A percentile compares a stretch with the other conserved stretches of the same genome.
Conservation (phyloP, 2,888 invertebrate genomes). For the Trisateles emortualis region DNA sequence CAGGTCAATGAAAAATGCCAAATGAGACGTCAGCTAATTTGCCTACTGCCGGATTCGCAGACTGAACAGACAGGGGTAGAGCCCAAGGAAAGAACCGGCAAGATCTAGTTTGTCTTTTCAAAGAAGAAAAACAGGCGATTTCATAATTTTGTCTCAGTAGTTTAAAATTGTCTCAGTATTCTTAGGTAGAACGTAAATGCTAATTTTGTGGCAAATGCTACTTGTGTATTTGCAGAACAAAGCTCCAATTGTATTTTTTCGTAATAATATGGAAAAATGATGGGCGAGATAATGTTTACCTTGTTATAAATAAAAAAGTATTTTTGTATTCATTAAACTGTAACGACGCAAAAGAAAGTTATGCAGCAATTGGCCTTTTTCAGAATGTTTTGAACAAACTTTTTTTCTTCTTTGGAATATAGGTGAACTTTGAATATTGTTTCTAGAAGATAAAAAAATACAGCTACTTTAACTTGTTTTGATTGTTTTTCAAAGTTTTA, state of each 20-base stretch:
- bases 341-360: background rate
- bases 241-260: background rate
- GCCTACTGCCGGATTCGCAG: too few relatives aligned
- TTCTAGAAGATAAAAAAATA: background rate
- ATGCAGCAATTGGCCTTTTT: background rate
- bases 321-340: background rate
- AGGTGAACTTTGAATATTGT: background rate
- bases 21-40: too few relatives aligned
- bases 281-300: background rate
- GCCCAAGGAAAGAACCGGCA: too few relatives aligned
- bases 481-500: too few relatives aligned
- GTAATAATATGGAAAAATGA: background rate
- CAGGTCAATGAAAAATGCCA: too few relatives aligned
- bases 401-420: background rate
- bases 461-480: too few relatives aligned
- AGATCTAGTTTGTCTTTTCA: too few relatives aligned
- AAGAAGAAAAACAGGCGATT: too few relatives aligned
- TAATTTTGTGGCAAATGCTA: background rate
- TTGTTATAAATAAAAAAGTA: background rate
- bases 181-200: background rate
- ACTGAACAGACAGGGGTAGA: too few relatives aligned
- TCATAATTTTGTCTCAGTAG: too few relatives aligned
- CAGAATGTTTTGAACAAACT: background rate
- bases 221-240: background rate
- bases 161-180: too few relatives aligned